Evolutionary conservation across 2,888 invertebrate species (phyloP), one percentile per base, ranked within the genome.

Genomic region (Miltochrista miniata): DNA sequence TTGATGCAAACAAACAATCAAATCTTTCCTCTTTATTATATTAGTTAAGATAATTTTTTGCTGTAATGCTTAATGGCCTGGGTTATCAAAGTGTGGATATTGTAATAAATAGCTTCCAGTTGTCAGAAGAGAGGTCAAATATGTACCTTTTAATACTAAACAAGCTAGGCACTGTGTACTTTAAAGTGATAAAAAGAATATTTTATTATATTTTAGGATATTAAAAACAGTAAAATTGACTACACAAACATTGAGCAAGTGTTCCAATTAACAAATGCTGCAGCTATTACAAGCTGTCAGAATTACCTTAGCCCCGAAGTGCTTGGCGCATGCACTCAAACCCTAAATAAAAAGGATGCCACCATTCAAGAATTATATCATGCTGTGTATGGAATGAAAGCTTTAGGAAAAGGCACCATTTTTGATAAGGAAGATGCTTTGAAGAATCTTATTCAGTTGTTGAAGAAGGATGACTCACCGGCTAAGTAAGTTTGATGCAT

Each of bases 391-490:
- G 92, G 96, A 0, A 84, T 96, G 45, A 94, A 93, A 62, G 93
- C 94, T 30, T 77, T 97, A 0, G 95, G 95, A 0, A 93, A 95
- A 62, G 91, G 89, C 29, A 85, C 93, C 3, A 76, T 95, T 37
- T 87, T 93, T 52, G 94, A 95, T 68, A 93, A 93, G 39, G 92
- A 93, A 18, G 96, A 96, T 79, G 89, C 96, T 15, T 90, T 94
- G 1, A 95, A 96, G 79, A 93, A 94, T 59, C 85, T 98, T 33
- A 94, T 96, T 73, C 94, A 95, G 54, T 90, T 95, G 56, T 84
- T 98, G 56, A 98, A 97, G 79, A 96, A 96, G 70, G 98, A 98
- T 86, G 97, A 97, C 72, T 95, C 95, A 55, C 91, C 95, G 14
- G 90, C 92, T 38, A 95, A 94, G 95, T 95, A 79, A 88, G 90